Evolutionary conservation across 2,797 vertebrate species (phyloP), one percentile per base, ranked within the genome.

Genomic region (Brachyrhaphis roseni): DNA sequence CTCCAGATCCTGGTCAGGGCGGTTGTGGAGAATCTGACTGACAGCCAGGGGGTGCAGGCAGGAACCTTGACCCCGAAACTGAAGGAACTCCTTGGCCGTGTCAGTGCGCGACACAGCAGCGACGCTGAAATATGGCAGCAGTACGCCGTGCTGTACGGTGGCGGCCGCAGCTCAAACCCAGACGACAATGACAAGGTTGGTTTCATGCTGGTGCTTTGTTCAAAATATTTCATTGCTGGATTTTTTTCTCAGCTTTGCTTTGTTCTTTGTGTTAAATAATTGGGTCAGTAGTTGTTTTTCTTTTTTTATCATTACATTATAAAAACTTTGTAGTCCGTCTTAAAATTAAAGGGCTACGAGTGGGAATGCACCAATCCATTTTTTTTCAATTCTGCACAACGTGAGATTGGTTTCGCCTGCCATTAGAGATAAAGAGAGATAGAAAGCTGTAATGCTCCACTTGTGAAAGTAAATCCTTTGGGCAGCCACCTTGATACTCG

Each of bases 161-260:
- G 95, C 0, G 98, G 98, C 4, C 93, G 88, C 78, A 95, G 94
- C 57, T 83, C 87, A 31, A 93, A 84, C 71, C 71, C 84, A 23
- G 97, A 97, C 72, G 97, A 99, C 79, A 95, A 96, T 1, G 95
- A 98, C 45, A 99, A 98, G 96, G 98, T 98, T 41, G 70, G 85
- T 75, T 26, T 15, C 18, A 11, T 55, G 10, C 43, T 47, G n/a
- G 43, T 31, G 15, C 45, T 31, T 28, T 31, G 43, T 23, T 34
- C 18, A 5, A 13, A 26, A 23, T 51, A 12, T 26, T 34, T 74
- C 10, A 36, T 16, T 53, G 59, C 59, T 18, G 2, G 59, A 36
- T 34, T 20, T 53, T 53, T 55, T 55, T 4, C 26, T 55, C 10
- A 12, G 11, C 16, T 26, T 55, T 55, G 10, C 53, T 55, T 55